Percentiles rank a stretch among this genome's conserved stretches.
Conservation (phyloP, 1,140 invertebrate genomes). For the Drosophila takahashii region DNA sequence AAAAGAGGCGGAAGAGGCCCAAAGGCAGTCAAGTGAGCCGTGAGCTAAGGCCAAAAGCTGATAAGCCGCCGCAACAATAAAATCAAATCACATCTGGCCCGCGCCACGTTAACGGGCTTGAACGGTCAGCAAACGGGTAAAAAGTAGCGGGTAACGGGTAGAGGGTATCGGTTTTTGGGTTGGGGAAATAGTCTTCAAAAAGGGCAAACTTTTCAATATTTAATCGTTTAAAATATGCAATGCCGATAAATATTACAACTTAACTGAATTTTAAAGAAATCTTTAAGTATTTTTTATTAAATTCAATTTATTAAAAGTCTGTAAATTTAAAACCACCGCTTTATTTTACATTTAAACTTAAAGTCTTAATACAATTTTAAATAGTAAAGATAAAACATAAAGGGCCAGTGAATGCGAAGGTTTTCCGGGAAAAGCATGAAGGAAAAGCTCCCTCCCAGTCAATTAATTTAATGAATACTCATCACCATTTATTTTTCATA, state of each 20-base stretch:
- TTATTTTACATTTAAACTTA: too few species aligned
- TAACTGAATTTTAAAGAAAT: neutral
- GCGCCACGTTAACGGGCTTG: conserved; percentile 17
- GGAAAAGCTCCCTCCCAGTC: neutral
- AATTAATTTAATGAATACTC: conserved; percentile 32
- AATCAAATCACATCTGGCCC: conserved; percentile 70
- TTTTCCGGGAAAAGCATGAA: neutral
- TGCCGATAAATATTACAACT: neutral
- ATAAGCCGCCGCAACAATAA: conserved; percentile 79
- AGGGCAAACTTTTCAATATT: neutral
- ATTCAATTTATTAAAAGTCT: neutral
- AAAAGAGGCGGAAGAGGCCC: conserved; percentile 1
- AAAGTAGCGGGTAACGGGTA: neutral
- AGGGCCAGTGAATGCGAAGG: neutral
- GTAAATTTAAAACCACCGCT: too few species aligned
- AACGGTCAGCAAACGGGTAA: conserved; percentile 11
- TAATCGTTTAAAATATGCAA: neutral
- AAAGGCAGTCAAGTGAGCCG: conserved; percentile 49
- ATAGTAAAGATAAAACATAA: too few species aligned
- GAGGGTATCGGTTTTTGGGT: neutral
- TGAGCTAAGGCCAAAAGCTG: conserved; percentile 62
- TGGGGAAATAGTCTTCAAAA: neutral
- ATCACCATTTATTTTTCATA: conserved; percentile 36
- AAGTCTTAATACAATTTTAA: too few species aligned
- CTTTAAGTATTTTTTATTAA: neutral